Conservation (phyloP, 2,113 vertebrate genomes). For the Salminus brasiliensis region DNA sequence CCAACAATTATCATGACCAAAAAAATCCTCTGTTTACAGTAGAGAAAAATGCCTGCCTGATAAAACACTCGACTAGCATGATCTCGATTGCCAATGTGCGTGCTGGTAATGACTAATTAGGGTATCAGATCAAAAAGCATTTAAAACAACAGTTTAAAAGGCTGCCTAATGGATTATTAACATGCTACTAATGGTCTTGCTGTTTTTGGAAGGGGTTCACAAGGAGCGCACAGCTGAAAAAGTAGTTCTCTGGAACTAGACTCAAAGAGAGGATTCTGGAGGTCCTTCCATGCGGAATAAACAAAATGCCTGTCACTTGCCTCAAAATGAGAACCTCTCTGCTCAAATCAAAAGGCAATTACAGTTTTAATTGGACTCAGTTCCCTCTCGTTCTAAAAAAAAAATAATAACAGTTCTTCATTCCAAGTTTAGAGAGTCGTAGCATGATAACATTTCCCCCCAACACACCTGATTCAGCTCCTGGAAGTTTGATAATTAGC, state of each 20-base stretch:
- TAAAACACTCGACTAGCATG: conserved; percentile 47
- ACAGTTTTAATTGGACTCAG: conserved; percentile 44
- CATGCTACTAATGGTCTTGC: conserved; percentile 66
- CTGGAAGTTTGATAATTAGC: background rate
- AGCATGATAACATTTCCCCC: background rate
- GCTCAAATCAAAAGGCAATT: conserved; percentile 51
- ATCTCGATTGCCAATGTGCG: conserved; percentile 59
- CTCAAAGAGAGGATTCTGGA: conserved; percentile 56
- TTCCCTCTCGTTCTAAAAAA: conserved; percentile 51
- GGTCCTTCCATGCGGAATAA: conserved; percentile 55
- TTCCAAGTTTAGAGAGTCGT: background rate
- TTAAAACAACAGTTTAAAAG: conserved; percentile 68
- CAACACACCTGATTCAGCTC: background rate
- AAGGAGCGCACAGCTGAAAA: conserved; percentile 56
- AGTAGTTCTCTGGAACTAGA: conserved; percentile 54
- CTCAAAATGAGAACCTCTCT: conserved; percentile 54
- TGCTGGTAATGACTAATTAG: conserved; percentile 70
- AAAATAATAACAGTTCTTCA: no score
- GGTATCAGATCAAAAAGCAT: conserved; percentile 69
- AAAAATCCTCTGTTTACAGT: conserved; percentile 70
- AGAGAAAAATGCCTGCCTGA: conserved; percentile 49
- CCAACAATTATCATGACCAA: conserved; percentile 67
- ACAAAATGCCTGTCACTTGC: conserved; percentile 54
- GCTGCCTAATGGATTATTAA: conserved; percentile 74
- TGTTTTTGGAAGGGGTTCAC: conserved; percentile 70